phyloP scores from a whole-genome alignment of 2,888 invertebrate genomes.

The Eristalis intricaria region DNA sequence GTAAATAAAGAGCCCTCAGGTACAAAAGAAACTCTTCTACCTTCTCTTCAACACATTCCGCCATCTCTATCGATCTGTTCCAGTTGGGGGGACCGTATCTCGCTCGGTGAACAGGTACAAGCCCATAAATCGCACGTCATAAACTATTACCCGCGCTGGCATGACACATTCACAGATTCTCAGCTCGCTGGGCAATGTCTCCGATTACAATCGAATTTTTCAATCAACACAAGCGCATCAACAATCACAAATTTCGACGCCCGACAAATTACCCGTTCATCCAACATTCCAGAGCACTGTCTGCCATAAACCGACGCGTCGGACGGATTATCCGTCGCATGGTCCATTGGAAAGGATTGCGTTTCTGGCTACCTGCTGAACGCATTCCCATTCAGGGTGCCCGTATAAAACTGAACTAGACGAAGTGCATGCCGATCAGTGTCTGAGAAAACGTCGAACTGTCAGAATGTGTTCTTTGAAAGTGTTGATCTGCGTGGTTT shows the following conservation, averaged over 20 bases:
- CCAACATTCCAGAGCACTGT: conserved; percentile 17
- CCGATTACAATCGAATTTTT: not conserved
- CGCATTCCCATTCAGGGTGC: not conserved
- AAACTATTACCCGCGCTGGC: not conserved
- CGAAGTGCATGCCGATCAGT: conserved; percentile 45
- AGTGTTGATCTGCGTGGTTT: conserved; percentile 17
- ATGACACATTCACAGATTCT: not conserved
- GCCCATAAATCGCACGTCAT: not conserved
- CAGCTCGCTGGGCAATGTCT: not conserved
- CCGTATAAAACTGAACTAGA: conserved; percentile 49
- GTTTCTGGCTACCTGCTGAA: conserved; percentile 23
- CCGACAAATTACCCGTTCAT: conserved; percentile 12
- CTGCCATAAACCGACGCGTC: conserved; percentile 26
- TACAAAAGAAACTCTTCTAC: not conserved
- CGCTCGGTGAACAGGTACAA: not conserved
- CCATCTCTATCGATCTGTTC: not conserved
- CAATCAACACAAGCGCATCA: not conserved
- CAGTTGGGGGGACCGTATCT: not conserved
- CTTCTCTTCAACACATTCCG: not conserved
- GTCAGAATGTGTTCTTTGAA: conserved; percentile 50
- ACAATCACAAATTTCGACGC: conserved; percentile 23
- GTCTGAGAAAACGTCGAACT: conserved; percentile 44
- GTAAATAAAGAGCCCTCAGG: not conserved
- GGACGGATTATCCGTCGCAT: conserved; percentile 33
- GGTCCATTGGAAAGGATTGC: conserved; percentile 52